A percentile compares a stretch with the other conserved stretches of the same genome.
These are phyloP conservation scores for Peromyscus polionotus DNA, from an alignment of 2,113 vertebrate species.

Conservation along the genomic window DNA sequence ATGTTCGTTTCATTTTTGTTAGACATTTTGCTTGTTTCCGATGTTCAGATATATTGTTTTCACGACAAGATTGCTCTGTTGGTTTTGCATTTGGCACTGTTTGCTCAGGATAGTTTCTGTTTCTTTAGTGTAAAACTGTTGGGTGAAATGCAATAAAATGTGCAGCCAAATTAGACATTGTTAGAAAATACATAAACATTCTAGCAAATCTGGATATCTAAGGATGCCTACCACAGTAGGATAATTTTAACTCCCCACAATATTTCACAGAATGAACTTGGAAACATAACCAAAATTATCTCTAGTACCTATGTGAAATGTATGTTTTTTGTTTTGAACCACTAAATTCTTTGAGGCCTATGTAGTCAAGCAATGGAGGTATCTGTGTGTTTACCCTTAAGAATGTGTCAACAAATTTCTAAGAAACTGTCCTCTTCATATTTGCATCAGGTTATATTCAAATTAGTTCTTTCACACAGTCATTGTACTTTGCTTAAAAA, in stretches of 20 bases:
- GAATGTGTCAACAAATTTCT: constrained; percentile 18
- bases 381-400: constrained; percentile 34
- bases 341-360: not conserved
- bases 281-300: constrained; percentile 11
- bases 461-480: not conserved
- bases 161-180: not conserved
- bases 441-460: not conserved
- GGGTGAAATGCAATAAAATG: not conserved
- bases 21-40: constrained; percentile 28
- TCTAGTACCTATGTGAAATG: not conserved
- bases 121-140: not conserved
- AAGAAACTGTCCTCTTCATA: not conserved
- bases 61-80: not conserved
- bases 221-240: not conserved
- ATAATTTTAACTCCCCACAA: not conserved
- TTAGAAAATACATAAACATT: constrained; percentile 26
- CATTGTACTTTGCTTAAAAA: not conserved
- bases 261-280: constrained; percentile 25
- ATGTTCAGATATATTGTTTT: constrained; percentile 22
- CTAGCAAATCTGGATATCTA: not conserved
- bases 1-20: not conserved
- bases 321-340: not conserved
- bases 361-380: constrained; percentile 8
- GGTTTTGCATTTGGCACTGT: constrained; percentile 2
- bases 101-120: not conserved